Base-by-base conservation (phyloP, 2,888 invertebrate genomes). In the Camponotus fellah region DNA sequence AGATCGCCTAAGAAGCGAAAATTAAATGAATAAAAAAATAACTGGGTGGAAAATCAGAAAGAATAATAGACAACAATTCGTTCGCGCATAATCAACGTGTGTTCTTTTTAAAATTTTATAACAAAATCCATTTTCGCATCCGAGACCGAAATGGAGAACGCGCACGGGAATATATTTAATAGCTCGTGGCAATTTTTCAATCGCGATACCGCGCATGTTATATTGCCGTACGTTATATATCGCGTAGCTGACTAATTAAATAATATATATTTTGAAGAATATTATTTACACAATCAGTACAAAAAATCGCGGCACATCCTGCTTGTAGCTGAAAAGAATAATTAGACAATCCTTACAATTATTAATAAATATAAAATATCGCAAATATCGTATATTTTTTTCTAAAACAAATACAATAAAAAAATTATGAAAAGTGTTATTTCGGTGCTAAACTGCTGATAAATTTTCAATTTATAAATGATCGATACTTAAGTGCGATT, bases 131-230 rank as follows among this genome's bases (percentile, higher is more conserved):
- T 56, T 82, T 82, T 82, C 37, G 14, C 46, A 34, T 66, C 53
- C 34, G 56, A 62, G 17, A 26, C 37, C 37, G 53, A 82, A 82
- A 80, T 32, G 26, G 26, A 40, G 66, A 68, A 62, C 49, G 82
- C 37, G 34, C 79, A 26, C 60, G 84, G 64, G 80, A 86, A 87
- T 86, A 87, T 86, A 86, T 89, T 88, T 87, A 83, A 89, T 80
- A 82, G 88, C 86, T 83, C 75, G 66, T 83, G 83, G 87, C 81
- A 87, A 89, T 88, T 88, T 89, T 87, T 88, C 88, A 86, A 89
- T 89, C 83, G 83, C 81, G 58, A 89, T 89, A 89, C 79, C 77
- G 83, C 40, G 46, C 75, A 66, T 56, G 62, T 64, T 26, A 66
- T 83, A 66, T 83, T 71, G n/a, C 58, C 10, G n/a, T 74, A 69